Conservation (phyloP, 2,888 invertebrate species). For the Sisyra terminalis region DNA sequence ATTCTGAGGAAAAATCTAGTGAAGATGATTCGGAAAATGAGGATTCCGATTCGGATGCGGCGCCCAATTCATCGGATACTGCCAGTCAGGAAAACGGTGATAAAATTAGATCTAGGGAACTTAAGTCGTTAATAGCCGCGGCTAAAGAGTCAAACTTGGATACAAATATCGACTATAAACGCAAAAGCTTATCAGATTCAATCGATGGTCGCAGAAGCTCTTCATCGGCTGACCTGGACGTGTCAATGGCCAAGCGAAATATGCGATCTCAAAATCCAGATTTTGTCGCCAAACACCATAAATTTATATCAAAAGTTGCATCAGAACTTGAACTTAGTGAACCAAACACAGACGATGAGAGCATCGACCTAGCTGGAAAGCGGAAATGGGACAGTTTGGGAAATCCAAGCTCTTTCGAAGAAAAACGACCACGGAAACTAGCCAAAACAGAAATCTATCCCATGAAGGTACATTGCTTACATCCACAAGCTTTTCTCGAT, state of each 20-base stretch:
- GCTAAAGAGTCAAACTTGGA: slow-evolving; percentile 50
- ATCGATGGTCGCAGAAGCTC: slow-evolving; percentile 20
- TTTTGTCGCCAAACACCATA: slow-evolving; percentile 42
- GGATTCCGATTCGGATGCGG: too few species aligned
- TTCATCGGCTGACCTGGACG: slow-evolving; percentile 3
- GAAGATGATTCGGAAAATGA: too few species aligned
- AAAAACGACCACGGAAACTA: slow-evolving; percentile 1
- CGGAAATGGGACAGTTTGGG: slow-evolving; percentile 15
- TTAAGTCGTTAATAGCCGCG: slow-evolving; percentile 43
- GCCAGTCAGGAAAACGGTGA: slow-evolving; percentile 2
- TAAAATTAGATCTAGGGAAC: slow-evolving; percentile 26
- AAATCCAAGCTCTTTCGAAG: neutral
- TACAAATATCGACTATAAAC: slow-evolving; percentile 30
- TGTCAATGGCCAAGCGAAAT: slow-evolving; percentile 23
- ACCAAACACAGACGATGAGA: neutral
- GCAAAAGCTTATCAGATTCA: slow-evolving; percentile 21
- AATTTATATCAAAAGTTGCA: slow-evolving; percentile 38
- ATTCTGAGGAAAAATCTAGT: too few species aligned
- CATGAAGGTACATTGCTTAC: too few species aligned
- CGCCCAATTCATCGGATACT: neutral
- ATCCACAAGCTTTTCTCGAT: neutral
- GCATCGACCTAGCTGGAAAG: slow-evolving; percentile 12
- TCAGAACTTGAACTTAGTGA: slow-evolving; percentile 15
- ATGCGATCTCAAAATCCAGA: slow-evolving; percentile 47
- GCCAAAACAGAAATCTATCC: slow-evolving; percentile 5